A percentile compares a stretch with the other conserved stretches of the same genome.
phyloP scores from a whole-genome alignment of 2,113 vertebrate genomes.

The Alectura lathami region DNA sequence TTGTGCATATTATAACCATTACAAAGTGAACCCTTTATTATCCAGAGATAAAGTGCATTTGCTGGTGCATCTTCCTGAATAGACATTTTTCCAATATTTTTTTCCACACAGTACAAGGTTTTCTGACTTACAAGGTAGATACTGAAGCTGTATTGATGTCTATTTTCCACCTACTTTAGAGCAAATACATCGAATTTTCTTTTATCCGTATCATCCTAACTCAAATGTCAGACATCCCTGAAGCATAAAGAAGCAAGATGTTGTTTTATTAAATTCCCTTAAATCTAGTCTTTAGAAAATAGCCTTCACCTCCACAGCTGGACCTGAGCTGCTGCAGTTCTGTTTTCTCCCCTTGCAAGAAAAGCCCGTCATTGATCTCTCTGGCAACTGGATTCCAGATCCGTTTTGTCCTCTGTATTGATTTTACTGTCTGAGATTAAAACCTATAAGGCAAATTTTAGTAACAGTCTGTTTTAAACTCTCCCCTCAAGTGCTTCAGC shows the following conservation, averaged over 20 bases:
- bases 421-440: neutral
- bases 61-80: neutral
- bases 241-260: neutral
- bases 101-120: neutral
- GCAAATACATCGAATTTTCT: neutral
- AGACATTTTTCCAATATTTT: neutral
- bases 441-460: neutral
- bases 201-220: neutral
- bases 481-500: neutral
- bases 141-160: neutral
- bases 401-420: neutral
- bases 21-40: neutral
- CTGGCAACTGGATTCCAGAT: neutral
- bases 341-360: neutral
- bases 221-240: neutral
- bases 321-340: neutral
- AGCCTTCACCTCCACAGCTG: neutral
- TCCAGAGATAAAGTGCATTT: neutral
- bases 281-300: neutral
- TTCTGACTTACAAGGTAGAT: neutral
- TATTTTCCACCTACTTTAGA: neutral
- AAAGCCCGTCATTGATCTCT: neutral
- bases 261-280: conserved; percentile 14
- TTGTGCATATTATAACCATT: neutral
- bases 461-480: neutral